phyloP scores from a whole-genome alignment of 2,113 vertebrate species.

The Dasyurus viverrinus region DNA sequence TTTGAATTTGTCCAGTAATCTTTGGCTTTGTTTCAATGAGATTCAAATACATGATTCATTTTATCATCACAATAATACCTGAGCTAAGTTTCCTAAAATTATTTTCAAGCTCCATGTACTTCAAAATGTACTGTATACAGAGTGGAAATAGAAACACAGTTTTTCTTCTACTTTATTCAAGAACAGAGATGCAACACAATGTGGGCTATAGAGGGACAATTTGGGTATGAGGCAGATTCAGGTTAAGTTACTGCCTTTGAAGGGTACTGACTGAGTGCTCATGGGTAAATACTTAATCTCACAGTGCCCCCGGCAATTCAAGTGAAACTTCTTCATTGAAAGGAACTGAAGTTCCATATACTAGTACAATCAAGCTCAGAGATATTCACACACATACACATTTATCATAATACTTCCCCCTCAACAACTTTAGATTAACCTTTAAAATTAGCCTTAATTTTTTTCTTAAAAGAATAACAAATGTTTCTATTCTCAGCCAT shows the following conservation, averaged over 20 bases:
- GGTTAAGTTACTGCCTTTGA: not conserved
- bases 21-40: not conserved
- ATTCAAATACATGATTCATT: not conserved
- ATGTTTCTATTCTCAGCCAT: not conserved
- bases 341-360: not conserved
- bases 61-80: not conserved
- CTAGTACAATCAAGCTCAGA: not conserved
- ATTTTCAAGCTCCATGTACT: not conserved
- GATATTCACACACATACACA: not conserved
- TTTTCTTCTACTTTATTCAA: not conserved
- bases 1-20: not conserved
- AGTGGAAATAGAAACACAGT: not conserved
- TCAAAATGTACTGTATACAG: not conserved
- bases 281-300: not conserved
- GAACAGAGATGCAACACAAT: not conserved
- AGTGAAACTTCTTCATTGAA: not conserved
- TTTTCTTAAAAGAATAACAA: not conserved
- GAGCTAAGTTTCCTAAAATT: not conserved
- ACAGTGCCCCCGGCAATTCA: not conserved
- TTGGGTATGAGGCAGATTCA: not conserved
- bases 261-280: not conserved
- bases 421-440: accelerated
- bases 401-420: not conserved
- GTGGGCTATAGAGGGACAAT: not conserved
- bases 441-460: not conserved